Conservation (phyloP, 1,140 invertebrate species). For the Drosophila parabipectinata region DNA sequence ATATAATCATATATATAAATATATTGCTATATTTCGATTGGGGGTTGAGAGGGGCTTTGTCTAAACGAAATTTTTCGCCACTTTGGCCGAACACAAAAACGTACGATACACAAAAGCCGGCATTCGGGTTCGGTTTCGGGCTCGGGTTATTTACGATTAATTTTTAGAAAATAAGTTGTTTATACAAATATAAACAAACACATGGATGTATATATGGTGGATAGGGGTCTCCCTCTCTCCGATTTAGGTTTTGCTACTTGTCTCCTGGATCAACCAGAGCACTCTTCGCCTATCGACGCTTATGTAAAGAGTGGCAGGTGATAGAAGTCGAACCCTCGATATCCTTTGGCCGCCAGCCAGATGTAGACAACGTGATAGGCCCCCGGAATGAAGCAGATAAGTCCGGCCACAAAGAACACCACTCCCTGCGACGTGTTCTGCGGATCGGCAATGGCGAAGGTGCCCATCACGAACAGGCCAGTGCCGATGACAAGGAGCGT, state of each 20-base stretch:
- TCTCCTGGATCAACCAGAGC: conserved; percentile 27
- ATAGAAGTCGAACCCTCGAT: conserved; percentile 92
- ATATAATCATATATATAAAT: conserved; percentile 62
- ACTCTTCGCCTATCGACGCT: conserved; percentile 46
- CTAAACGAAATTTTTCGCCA: conserved; percentile 48
- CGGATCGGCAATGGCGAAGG: conserved; percentile 88
- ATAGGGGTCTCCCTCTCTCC: conserved; percentile 24
- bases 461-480: conserved; percentile 90
- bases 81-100: conserved; percentile 53
- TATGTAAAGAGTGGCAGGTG: conserved; percentile 92
- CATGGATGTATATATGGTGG: conserved; percentile 27
- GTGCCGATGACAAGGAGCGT: conserved; percentile 90
- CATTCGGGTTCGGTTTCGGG: background rate
- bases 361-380: conserved; percentile 94
- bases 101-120: conserved; percentile 53
- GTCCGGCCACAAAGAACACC: conserved; percentile 91
- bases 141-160: conserved; percentile 48
- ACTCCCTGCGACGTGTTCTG: conserved; percentile 90
- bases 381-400: conserved; percentile 92
- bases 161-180: conserved; percentile 57
- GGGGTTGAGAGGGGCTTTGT: conserved; percentile 36
- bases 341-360: conserved; percentile 92
- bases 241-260: conserved; percentile 6
- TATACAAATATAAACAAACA: conserved; percentile 55
- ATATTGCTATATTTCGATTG: conserved; percentile 63